Conservation (phyloP, 2,888 invertebrate genomes). For the Unio pictorum region DNA sequence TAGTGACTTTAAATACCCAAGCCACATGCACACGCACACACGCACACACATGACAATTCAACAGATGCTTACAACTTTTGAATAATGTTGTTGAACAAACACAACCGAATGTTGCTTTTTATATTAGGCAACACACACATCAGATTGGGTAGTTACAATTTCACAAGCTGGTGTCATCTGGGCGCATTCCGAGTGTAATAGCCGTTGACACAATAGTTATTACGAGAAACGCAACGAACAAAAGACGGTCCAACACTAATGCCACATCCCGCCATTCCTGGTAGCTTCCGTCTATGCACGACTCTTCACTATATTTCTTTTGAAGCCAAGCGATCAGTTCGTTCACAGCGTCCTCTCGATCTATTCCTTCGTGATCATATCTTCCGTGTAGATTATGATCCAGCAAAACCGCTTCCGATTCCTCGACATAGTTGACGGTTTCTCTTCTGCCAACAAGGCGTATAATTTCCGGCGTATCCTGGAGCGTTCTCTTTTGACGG, state of each 20-base stretch:
- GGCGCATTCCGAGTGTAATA: slow-evolving; percentile 53
- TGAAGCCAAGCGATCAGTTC: slow-evolving; percentile 50
- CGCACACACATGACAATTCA: too few species aligned
- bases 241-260: slow-evolving; percentile 54
- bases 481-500: neutral
- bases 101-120: too few species aligned
- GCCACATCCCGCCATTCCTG: slow-evolving; percentile 62
- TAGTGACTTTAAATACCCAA: too few species aligned
- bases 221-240: slow-evolving; percentile 55
- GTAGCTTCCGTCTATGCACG: slow-evolving; percentile 47
- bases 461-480: slow-evolving; percentile 11
- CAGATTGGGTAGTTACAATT: too few species aligned
- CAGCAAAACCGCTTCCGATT: slow-evolving; percentile 1
- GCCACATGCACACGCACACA: too few species aligned
- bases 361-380: slow-evolving; percentile 21
- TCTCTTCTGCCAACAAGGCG: slow-evolving; percentile 13
- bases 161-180: slow-evolving; percentile 13
- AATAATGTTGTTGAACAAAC: too few species aligned
- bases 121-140: too few species aligned
- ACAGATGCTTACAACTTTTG: too few species aligned
- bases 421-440: slow-evolving; percentile 8
- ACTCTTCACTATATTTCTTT: slow-evolving; percentile 44
- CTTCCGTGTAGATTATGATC: neutral
- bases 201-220: slow-evolving; percentile 52
- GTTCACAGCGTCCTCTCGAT: slow-evolving; percentile 41